phyloP scores from a whole-genome alignment of 1,140 invertebrate species.

The Harlomillsia oculata region DNA sequence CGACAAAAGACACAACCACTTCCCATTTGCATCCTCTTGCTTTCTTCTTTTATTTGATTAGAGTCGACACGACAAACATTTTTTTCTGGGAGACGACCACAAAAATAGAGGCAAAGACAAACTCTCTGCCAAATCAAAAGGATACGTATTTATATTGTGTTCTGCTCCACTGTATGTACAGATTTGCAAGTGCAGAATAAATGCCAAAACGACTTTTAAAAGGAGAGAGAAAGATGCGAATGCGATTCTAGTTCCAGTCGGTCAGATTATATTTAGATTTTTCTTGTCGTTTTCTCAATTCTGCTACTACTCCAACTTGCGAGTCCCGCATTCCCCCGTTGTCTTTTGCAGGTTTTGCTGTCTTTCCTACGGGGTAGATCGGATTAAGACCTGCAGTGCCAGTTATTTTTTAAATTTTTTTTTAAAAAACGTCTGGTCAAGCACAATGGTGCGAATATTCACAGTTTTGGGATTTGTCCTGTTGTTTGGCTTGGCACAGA shows the following conservation, averaged over 20 bases:
- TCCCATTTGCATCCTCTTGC: too few species aligned
- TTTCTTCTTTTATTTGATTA: too few species aligned
- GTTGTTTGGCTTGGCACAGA: neutral
- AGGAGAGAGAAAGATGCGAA: too few species aligned
- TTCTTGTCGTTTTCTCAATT: constrained; percentile 3
- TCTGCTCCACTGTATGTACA: too few species aligned
- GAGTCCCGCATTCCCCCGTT: neutral
- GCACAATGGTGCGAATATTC: neutral
- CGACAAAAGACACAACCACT: too few species aligned
- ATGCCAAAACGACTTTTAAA: too few species aligned
- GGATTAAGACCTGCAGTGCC: neutral
- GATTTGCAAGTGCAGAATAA: too few species aligned
- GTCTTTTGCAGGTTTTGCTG: too few species aligned
- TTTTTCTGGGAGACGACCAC: too few species aligned
- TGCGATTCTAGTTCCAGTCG: too few species aligned
- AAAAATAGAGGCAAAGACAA: constrained; percentile 14
- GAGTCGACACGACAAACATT: too few species aligned
- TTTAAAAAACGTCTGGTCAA: neutral
- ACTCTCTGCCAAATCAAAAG: constrained; percentile 13
- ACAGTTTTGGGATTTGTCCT: neutral
- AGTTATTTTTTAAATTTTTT: neutral
- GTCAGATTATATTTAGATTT: constrained; percentile 19
- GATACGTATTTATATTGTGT: neutral
- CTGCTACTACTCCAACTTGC: neutral
- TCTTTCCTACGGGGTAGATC: neutral